Evolutionary conservation across 92 coral and sea anemone genomes (phyloP).

Genomic region (Phymanthus crucifer): DNA sequence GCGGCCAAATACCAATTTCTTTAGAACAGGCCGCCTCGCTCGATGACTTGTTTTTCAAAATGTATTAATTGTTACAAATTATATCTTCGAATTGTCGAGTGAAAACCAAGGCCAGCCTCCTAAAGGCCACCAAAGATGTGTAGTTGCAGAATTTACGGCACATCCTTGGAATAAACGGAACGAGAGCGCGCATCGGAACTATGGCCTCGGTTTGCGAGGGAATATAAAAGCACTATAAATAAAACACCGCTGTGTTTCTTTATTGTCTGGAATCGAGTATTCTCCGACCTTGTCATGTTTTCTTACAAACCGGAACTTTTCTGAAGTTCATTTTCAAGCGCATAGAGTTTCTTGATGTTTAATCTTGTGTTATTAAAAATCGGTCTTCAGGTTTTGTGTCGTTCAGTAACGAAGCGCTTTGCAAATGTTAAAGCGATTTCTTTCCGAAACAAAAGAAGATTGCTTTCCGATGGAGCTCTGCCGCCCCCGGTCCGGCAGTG

Average conservation of each 20-base stretch:
- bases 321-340: neutral
- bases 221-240: slow-evolving; percentile 16
- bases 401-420: neutral
- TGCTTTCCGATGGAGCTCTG: slow-evolving; percentile 39
- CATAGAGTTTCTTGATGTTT: neutral
- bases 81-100: slow-evolving; percentile 27
- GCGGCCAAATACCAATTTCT: slow-evolving; percentile 39
- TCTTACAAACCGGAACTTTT: slow-evolving; percentile 3
- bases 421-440: slow-evolving; percentile 30
- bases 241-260: slow-evolving; percentile 22
- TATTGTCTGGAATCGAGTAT: slow-evolving; percentile 12
- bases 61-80: slow-evolving; percentile 36
- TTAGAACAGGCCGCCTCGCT: slow-evolving; percentile 39
- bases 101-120: slow-evolving; percentile 11
- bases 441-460: slow-evolving; percentile 24
- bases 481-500: slow-evolving; percentile 51
- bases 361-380: neutral
- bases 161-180: neutral
- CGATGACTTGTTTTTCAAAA: slow-evolving; percentile 32
- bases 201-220: slow-evolving; percentile 15
- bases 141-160: slow-evolving; percentile 1
- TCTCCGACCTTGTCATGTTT: slow-evolving; percentile 24
- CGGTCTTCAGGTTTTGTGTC: neutral
- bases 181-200: neutral
- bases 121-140: slow-evolving; percentile 14